Evolutionary conservation across 2,797 vertebrate species (phyloP).

Genomic region (Tinamus major): DNA sequence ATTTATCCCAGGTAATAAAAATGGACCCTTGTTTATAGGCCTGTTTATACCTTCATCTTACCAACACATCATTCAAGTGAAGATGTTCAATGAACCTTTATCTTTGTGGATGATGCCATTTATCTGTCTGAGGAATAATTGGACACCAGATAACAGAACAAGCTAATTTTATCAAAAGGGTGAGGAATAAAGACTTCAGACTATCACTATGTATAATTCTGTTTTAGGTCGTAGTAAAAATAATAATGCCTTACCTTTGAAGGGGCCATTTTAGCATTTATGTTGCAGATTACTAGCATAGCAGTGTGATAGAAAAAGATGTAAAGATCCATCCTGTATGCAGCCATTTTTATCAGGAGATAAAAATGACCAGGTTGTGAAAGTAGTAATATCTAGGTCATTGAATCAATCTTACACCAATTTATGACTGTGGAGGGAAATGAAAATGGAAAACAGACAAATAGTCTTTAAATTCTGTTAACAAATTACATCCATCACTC

Average conservation of each 20-base stretch:
- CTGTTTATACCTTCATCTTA: not conserved
- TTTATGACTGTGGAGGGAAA: slow-evolving; percentile 38
- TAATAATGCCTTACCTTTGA: not conserved
- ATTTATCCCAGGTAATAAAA: slow-evolving; percentile 13
- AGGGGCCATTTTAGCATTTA: not conserved
- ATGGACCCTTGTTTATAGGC: not conserved
- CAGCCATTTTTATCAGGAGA: slow-evolving; percentile 33
- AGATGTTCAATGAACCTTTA: slow-evolving; percentile 21
- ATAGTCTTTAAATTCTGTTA: slow-evolving; percentile 46
- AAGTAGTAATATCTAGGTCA: slow-evolving; percentile 33
- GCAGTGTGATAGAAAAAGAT: not conserved
- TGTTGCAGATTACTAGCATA: not conserved
- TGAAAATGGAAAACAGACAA: slow-evolving; percentile 51
- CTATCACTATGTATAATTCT: not conserved
- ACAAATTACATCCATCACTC: slow-evolving; percentile 46
- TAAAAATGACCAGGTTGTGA: slow-evolving; percentile 9
- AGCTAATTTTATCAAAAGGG: slow-evolving; percentile 29
- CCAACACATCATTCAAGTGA: not conserved
- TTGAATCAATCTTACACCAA: slow-evolving; percentile 26
- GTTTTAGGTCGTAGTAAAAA: not conserved
- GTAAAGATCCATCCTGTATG: not conserved
- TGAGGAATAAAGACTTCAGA: slow-evolving; percentile 10
- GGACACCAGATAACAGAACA: slow-evolving; percentile 12
- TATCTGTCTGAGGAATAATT: slow-evolving; percentile 41
- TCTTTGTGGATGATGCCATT: not conserved